Percentiles rank a stretch among this genome's conserved stretches.
Conservation (phyloP, 2,113 vertebrate species). For the Phaetusa simplex region DNA sequence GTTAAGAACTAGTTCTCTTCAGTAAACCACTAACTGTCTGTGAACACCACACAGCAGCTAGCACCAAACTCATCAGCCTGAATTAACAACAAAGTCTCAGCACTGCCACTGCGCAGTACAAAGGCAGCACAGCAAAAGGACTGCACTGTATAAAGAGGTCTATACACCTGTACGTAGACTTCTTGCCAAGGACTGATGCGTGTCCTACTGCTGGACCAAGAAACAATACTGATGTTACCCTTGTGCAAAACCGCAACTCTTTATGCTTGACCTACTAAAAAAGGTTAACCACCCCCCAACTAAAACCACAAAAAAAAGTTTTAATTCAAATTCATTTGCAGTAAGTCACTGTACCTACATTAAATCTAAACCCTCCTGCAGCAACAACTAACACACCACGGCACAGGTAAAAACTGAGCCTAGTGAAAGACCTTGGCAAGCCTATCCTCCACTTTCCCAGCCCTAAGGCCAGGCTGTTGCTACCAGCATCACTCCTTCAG, state of each 20-base stretch:
- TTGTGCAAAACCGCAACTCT: background rate
- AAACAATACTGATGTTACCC: background rate
- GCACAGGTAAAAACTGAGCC: background rate
- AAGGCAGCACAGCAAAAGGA: background rate
- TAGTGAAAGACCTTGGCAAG: accelerated
- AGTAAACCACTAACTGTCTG: background rate
- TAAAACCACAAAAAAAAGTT: background rate
- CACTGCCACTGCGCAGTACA: background rate
- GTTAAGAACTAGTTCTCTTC: background rate
- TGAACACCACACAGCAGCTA: background rate
- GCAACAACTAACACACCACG: accelerated
- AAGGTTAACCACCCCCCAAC: background rate
- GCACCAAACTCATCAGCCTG: background rate
- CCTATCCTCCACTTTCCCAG: accelerated
- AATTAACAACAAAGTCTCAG: background rate
- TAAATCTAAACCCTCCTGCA: background rate
- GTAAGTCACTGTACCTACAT: background rate
- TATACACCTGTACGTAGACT: accelerated
- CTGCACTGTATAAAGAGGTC: too few relatives aligned
- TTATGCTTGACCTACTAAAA: background rate
- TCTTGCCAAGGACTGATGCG: background rate
- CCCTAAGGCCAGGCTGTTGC: accelerated
- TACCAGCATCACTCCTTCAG: accelerated
- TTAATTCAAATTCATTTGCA: background rate
- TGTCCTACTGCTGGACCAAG: background rate